Base-by-base conservation (phyloP, 1,140 invertebrate species). In the Drosophila ogumai region DNA sequence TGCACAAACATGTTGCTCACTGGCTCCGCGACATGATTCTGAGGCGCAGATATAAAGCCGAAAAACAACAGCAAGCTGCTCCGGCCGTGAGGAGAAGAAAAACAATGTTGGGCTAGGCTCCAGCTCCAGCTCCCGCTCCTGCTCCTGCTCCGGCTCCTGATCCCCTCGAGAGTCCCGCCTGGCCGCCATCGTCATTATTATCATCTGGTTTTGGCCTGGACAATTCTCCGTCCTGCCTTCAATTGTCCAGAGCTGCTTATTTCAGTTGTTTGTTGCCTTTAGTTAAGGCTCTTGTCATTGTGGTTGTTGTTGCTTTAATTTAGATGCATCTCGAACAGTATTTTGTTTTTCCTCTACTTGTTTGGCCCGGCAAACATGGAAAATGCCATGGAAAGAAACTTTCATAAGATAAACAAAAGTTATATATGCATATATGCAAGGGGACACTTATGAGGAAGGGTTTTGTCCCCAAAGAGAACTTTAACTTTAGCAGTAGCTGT, bases 11-110 rank as follows among this genome's bases (percentile, higher is more conserved):
- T 88, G 84, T 87, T 87, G 84, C 84, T 87, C 84, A 87, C 80
- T 87, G 84, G 84, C 84, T 88, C 64, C 84, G 84, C 84, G 84
- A 87, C 84, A 88, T 87, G 84, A 87, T 87, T 88, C 84, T 84
- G 84, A 88, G 84, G 72, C 84, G 84, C 84, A 87, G 82, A 87
- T 87, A 87, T 73, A 79, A 87, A 86, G 75, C 63, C 77, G 52
- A 64, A 81, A 86, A 86, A 77, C 57, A 81, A 65, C 77, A 76
- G 60, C 52, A 28, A 28, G 25, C 75, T 49, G 25, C 74, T 65
- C 52, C 67, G 61, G 63, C 67, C 58, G 65, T 43, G 72, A 57
- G 71, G 54, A 81, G 85, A 87, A 79, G 63, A 87, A 87, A 87
- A 82, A 82, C 82, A 88, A 88, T 82, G 84, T 87, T 87, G 84